Evolutionary conservation across 2,797 vertebrate species (phyloP), one percentile per base, ranked within the genome.

Genomic region (Acanthurus leucopareius): DNA sequence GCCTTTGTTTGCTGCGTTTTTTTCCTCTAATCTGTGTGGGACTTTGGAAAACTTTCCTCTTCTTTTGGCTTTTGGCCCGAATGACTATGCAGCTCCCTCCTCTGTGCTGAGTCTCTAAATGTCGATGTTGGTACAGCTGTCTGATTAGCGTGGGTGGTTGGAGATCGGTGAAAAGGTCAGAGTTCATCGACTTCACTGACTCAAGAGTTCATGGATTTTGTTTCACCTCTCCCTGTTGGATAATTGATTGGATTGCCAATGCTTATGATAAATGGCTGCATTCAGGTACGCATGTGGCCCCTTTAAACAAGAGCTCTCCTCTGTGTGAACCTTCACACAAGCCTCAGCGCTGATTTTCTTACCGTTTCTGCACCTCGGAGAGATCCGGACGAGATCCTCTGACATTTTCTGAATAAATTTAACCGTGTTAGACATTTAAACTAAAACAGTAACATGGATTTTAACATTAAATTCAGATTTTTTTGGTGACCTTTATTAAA

Each of bases 121-220:
- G 60, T 73, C 35, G 56, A 70, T 86, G 82, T 22, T 38, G 70
- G 58, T 81, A 16, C 76, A 63, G 81, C 83, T 64, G 79, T 79
- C 86, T 82, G 88, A 90, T 93, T 89, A 88, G 76, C 22, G 40
- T 45, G 70, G 88, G 74, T 16, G 81, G 74, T n/a, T 40, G 3
- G 73, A 71, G 79, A 82, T 73, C 57, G 66, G 70, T 79, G 83
- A 67, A 86, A 90, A 92, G 89, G 92, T 90, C 90, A 83, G 87
- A 87, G 87, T 83, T 88, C 88, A 83, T 79, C 63, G 91, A 87
- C 90, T 88, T 65, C 72, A 90, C 89, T 82, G 90, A 89, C 85
- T 88, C 8, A 0, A 22, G 75, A 79, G 67, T 83, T 87, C 85
- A 91, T 92, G 83, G 89, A 93, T 93, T 92, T 88, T 78, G 85